Percentiles rank a stretch among this genome's conserved stretches.
Conservation (phyloP, 2,113 vertebrate species). For the Tichodroma muraria region DNA sequence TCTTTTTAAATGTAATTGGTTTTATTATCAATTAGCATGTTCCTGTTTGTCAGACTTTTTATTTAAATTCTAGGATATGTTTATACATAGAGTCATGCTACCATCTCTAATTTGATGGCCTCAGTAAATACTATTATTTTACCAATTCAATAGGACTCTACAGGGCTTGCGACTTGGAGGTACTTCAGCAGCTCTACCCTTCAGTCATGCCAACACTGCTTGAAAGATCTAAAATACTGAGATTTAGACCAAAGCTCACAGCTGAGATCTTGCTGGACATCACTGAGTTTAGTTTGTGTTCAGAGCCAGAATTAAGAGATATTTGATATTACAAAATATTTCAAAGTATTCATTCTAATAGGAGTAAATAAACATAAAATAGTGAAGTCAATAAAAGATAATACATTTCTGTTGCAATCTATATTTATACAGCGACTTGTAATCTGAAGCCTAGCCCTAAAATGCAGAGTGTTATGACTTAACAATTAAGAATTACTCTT, state of each 20-base stretch:
- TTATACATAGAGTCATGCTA: not conserved
- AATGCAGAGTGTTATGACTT: not conserved
- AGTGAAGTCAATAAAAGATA: not conserved
- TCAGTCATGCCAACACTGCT: not conserved
- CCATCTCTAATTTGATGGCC: not conserved
- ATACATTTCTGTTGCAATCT: not conserved
- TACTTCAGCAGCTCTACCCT: not conserved
- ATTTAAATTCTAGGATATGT: not conserved
- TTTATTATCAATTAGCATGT: not conserved
- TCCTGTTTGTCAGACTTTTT: not conserved
- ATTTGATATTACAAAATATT: not conserved
- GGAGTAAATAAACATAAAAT: not conserved
- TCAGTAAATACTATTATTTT: not conserved
- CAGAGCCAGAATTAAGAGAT: not conserved
- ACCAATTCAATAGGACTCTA: not conserved
- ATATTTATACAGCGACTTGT: not conserved
- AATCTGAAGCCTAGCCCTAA: not conserved
- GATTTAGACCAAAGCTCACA: not conserved
- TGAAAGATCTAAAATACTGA: not conserved
- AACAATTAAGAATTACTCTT: not conserved
- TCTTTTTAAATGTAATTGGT: not conserved
- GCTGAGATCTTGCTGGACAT: not conserved
- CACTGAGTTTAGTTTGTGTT: not conserved
- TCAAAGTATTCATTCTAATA: not conserved
- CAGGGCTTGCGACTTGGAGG: fast-evolving